phyloP scores from a whole-genome alignment of 2,888 invertebrate genomes.

The Protophormia terraenovae region DNA sequence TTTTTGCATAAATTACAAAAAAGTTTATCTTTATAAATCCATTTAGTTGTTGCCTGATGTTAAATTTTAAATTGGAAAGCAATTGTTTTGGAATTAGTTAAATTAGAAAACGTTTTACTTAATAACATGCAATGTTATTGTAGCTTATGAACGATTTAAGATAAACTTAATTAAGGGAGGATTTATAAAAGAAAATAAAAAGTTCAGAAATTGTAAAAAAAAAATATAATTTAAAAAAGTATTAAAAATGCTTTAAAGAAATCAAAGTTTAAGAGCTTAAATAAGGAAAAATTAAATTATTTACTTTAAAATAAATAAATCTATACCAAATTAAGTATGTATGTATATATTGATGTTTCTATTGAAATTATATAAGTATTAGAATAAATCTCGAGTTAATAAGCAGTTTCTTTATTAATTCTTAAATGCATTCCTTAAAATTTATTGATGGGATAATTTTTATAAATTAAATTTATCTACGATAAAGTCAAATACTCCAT shows the following conservation, averaged over 20 bases:
- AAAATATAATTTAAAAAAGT: not conserved
- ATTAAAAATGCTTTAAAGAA: not conserved
- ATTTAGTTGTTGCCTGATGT: slow-evolving; percentile 44
- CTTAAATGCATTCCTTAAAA: too few species aligned
- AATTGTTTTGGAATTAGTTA: slow-evolving; percentile 76
- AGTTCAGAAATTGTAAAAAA: not conserved
- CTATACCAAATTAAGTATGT: too few species aligned
- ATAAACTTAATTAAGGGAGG: slow-evolving; percentile 41
- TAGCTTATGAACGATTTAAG: slow-evolving; percentile 21
- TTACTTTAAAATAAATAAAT: too few species aligned
- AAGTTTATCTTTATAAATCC: slow-evolving; percentile 67
- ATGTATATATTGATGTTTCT: too few species aligned
- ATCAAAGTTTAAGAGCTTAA: not conserved
- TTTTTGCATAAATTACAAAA: slow-evolving; percentile 73
- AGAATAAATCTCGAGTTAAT: too few species aligned
- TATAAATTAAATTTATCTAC: too few species aligned
- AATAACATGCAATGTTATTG: slow-evolving; percentile 31
- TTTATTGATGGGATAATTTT: too few species aligned
- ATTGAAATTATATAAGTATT: too few species aligned
- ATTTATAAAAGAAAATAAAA: not conserved
- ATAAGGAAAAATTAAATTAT: not conserved
- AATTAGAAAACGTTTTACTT: slow-evolving; percentile 70
- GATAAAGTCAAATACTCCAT: too few species aligned
- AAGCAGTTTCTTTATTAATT: too few species aligned
- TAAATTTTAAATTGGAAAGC: slow-evolving; percentile 74